Evolutionary conservation across 2,113 vertebrate species (phyloP), one percentile per base, ranked within the genome.

Genomic region (Dipodomys spectabilis): DNA sequence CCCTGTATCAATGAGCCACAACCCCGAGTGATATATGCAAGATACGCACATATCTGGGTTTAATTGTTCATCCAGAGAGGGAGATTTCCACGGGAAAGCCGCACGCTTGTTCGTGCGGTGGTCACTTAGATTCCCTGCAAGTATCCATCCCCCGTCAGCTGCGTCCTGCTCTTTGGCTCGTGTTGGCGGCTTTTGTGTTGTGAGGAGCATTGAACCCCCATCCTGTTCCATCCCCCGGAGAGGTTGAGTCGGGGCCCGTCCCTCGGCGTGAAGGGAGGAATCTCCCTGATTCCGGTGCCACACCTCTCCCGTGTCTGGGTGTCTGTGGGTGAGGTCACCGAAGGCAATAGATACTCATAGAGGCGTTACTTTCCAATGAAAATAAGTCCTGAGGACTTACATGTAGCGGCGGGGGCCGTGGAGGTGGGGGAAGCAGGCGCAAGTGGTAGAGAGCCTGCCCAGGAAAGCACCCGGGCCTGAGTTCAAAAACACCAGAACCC

Each of bases 231-330:
- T 7, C 28, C 6, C 28, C 32, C 57, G 2, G 2, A 53, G 53
- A 69, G 39, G 3, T 0, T 27, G 25, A 90, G 2, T 0, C n/a
- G 1, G 30, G 32, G 23, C 30, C 39, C 22, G 18, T n/a, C 86
- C 49, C 57, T 30, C 11, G 39, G 18, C 25, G 30, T 0, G 25
- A 25, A 68, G 27, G 9, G 32, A 81, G 13, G 67, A 79, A 23
- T 4, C 22, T 32, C 30, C 73, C 25, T 15, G 23, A 27, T 4
- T 1, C 5, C 68, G 2, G 7, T 0, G 23, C 3, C 19, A 27
- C 7, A 0, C 45, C 25, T 69, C 28, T 44, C 79, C 64, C 27
- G 80, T 67, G 62, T 81, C 62, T 75, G 67, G 49, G 20, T 92
- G 53, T 85, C 25, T n/a, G 35, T 82, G 12, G 30, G 85, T 49